Conservation (phyloP, 2,888 invertebrate species). For the Euspilapteryx auroguttella region DNA sequence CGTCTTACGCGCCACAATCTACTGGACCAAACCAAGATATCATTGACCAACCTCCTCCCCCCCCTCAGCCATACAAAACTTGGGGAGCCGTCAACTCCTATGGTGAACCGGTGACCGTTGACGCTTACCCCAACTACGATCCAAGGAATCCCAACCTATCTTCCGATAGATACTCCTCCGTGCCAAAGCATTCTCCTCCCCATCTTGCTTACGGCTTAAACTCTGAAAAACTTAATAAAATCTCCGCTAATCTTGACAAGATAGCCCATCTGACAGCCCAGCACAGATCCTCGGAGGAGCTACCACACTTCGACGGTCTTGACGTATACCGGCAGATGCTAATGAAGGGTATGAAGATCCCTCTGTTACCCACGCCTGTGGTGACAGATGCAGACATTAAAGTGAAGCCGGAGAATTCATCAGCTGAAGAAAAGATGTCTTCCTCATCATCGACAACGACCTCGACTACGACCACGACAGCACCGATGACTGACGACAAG, state of each 20-base stretch:
- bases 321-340: constrained; percentile 26
- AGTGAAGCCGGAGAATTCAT: constrained; percentile 21
- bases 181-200: constrained; percentile 12
- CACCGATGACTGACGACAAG: constrained; percentile 18
- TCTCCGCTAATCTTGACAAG: constrained; percentile 36
- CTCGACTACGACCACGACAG: constrained; percentile 12
- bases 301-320: constrained; percentile 23
- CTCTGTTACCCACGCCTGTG: constrained; percentile 34
- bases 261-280: constrained; percentile 26
- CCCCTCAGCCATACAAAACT: constrained; percentile 30
- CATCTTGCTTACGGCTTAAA: constrained; percentile 21
- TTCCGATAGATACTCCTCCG: constrained; percentile 13
- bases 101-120: constrained; percentile 36
- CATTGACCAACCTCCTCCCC: constrained; percentile 14
- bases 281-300: constrained; percentile 35
- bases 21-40: constrained; percentile 19
- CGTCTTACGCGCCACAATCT: constrained; percentile 14
- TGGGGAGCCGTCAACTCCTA: constrained; percentile 48
- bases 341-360: constrained; percentile 18
- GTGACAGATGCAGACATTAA: constrained; percentile 43
- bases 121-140: constrained; percentile 31
- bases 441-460: constrained; percentile 4
- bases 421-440: neutral
- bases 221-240: constrained; percentile 40
- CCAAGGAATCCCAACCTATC: constrained; percentile 24